Evolutionary conservation across 2,888 invertebrate species (phyloP), one percentile per base, ranked within the genome.

Genomic region (Xanthia togata): DNA sequence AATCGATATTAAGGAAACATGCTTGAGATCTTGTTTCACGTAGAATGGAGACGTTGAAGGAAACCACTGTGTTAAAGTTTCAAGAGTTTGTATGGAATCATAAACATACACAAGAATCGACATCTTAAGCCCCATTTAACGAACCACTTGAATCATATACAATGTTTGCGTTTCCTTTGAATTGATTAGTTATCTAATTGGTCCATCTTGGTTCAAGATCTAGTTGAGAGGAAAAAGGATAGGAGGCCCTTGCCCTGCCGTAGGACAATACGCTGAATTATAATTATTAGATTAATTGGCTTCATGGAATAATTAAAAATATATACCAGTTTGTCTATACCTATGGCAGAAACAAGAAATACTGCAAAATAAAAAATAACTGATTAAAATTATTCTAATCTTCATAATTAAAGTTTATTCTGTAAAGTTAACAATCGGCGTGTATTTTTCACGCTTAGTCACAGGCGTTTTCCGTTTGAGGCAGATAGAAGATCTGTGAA

Each of bases 401-500:
- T 11, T 64, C 4, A 63, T 35, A 41, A 12, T 23, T 84, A 70
- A 11, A 65, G 53, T 70, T 59, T 12, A 59, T 59, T 62, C 50
- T 55, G 57, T 41, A 69, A 71, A 63, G 38, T 74, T 77, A 73
- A 70, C 74, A 75, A 72, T 64, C 20, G 0, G 17, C 5, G n/a
- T 63, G 60, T 44, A 60, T 57, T 79, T 82, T 79, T 87, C 76
- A 79, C 73, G 76, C 76, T 82, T 77, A 79, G 53, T 82, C 75
- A 82, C 47, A 59, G 26, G 47, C 53, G 44, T 79, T 82, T 79
- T 86, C 78, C 78, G 59, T 63, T 79, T 59, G 55, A 44, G 12
- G 47, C 60, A 73, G 57, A 74, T 85, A 82, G 64, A 73, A 72
- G 82, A 85, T 78, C 85, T 84, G 26, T 82, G 26, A 67, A 84